Base-by-base conservation (phyloP, 2,888 invertebrate species). In the Phyto melanocephala region DNA sequence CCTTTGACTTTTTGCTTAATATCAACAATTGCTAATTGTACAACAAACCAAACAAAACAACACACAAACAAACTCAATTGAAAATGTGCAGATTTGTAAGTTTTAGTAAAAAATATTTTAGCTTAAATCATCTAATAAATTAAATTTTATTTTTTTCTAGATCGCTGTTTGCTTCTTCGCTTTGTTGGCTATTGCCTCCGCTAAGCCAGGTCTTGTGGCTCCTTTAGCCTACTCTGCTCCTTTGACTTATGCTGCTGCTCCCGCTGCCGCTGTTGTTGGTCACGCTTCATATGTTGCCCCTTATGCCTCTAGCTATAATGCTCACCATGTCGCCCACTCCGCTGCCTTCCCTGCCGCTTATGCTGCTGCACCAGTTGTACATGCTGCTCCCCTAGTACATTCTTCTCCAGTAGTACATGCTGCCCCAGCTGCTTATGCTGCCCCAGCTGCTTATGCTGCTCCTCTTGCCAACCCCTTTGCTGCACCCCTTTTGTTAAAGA, bases 331-430 rank as follows among this genome's bases (percentile, higher is more conserved):
- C 10, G 89, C 89, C 5, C 89, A 89, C 50, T 89, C 89, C 42
- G 89, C 89, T 24, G 89, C 89, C 77, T 88, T 87, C 84, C 88
- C 89, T 1, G 89, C 89, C 33, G 86, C 88, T 71, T 87, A 86
- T 76, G 83, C 86, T 24, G 83, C 85, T 45, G 83, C 86, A 58
- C 62, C 70, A 0, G 10, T 50, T 71, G 58, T 65, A 28, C 2
- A 4, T 74, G 83, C 85, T 35, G 85, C 85, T 24, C 80, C 85
- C 4, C 7, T 89, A 24, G 87, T 88, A 68, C 87, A 86, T 78
- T 82, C 85, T 45, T 82, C 86, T 17, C 28, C 84, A 8, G 20
- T 77, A 15, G 45, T 62, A 5, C 60, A 65, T 45, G 47, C 72
- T 1, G 70, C 77, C 10, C 2, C 83, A 13, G 75, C 77, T 13